Evolutionary conservation across 2,888 invertebrate genomes (phyloP), one percentile per base, ranked within the genome.

Genomic region (Stictocephala bisonia): DNA sequence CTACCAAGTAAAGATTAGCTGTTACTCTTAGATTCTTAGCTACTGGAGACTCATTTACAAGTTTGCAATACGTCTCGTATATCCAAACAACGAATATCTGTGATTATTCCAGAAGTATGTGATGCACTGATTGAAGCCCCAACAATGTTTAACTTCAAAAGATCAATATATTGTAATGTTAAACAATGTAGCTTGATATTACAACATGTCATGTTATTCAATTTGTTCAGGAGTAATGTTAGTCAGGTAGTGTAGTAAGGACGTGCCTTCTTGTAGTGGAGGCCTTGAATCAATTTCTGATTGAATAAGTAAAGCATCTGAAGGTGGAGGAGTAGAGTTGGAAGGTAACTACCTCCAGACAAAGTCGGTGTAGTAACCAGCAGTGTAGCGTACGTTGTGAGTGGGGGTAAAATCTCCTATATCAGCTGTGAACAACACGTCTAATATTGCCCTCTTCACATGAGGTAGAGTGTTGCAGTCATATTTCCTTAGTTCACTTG

Each of bases 381-480:
- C n/a, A n/a, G n/a, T n/a, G n/a, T n/a, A n/a, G n/a, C n/a, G n/a
- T n/a, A n/a, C n/a, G n/a, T n/a, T n/a, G n/a, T n/a, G n/a, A n/a
- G n/a, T n/a, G n/a, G n/a, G n/a, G 18, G 26, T 13, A n/a, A 53
- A 69, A 56, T 41, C 53, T 69, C 56, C 69, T 26, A 69, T 53
- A 56, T 73, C 73, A 11, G 73, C 73, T 31, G 31, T 50, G 40
- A 69, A 69, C 13, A 69, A 31, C 13, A 69, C 53, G 40, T 70
- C 41, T 13, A 53, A 29, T 35, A 73, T 69, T 13, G 51, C 73
- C 27, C 26, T 69, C n/a, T n/a, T n/a, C n/a, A n/a, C n/a, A n/a
- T n/a, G n/a, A n/a, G n/a, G n/a, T n/a, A n/a, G n/a, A n/a, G n/a
- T n/a, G n/a, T n/a, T n/a, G n/a, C n/a, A n/a, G n/a, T n/a, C n/a